Conservation (phyloP, 2,888 invertebrate species). For the Athalia rosae region DNA sequence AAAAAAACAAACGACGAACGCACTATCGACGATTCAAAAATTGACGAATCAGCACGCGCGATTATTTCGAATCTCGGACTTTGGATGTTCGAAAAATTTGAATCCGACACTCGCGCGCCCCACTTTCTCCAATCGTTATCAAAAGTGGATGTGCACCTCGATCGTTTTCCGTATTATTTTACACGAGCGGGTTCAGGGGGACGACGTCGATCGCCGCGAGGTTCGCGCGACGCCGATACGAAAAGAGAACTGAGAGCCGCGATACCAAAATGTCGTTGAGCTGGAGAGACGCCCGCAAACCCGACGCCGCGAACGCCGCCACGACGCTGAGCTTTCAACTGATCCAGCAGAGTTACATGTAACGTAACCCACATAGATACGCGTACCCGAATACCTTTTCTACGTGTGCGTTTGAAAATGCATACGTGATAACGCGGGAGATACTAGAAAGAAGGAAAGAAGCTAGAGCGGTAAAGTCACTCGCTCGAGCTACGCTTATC, state of each 20-base stretch:
- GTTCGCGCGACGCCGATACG: conserved; percentile 41
- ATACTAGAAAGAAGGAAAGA: too few species aligned
- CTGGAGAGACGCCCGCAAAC: conserved; percentile 25
- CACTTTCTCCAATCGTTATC: too few species aligned
- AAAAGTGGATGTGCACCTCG: neutral
- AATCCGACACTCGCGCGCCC: too few species aligned
- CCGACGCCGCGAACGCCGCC: conserved; percentile 19
- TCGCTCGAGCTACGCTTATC: too few species aligned
- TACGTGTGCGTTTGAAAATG: neutral
- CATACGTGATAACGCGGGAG: neutral
- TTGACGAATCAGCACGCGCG: too few species aligned
- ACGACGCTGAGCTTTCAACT: neutral
- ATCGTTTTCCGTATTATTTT: neutral
- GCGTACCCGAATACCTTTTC: neutral
- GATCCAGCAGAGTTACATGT: neutral
- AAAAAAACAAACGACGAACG: too few species aligned
- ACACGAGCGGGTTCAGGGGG: conserved; percentile 19
- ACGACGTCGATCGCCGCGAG: conserved; percentile 34
- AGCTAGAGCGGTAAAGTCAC: too few species aligned
- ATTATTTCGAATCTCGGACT: too few species aligned
- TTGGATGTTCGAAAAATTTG: too few species aligned
- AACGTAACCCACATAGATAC: neutral
- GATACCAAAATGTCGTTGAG: conserved; percentile 40
- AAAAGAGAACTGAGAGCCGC: conserved; percentile 29
- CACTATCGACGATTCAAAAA: too few species aligned